A percentile compares a stretch with the other conserved stretches of the same genome.
phyloP scores from a whole-genome alignment of 2,888 invertebrate species.

The Atethmia centrago region DNA sequence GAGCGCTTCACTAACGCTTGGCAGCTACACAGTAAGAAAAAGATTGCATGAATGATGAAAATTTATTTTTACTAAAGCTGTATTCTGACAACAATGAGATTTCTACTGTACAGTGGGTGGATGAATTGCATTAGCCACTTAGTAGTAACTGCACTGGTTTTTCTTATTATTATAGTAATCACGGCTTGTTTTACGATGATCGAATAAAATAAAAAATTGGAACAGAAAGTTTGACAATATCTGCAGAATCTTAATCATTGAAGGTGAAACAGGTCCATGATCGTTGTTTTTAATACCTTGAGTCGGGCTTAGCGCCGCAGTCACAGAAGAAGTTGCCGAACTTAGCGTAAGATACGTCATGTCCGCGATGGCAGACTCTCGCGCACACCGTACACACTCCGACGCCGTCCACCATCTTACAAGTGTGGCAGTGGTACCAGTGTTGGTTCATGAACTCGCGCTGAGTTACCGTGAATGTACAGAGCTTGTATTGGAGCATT shows the following conservation, averaged over 20 bases:
- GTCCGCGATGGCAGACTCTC: slow-evolving; percentile 98
- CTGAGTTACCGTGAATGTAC: slow-evolving; percentile 99
- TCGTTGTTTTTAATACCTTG: slow-evolving; percentile 75
- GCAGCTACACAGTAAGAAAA: slow-evolving; percentile 74
- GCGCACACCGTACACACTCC: slow-evolving; percentile 99
- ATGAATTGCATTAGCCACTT: too few relatives aligned
- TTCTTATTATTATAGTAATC: too few relatives aligned
- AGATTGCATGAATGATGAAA: background rate
- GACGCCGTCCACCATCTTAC: slow-evolving; percentile 99
- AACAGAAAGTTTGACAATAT: too few relatives aligned
- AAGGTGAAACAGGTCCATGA: too few relatives aligned
- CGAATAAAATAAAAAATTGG: too few relatives aligned
- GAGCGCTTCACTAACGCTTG: slow-evolving; percentile 88
- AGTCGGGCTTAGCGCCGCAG: slow-evolving; percentile 98
- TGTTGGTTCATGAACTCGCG: slow-evolving; percentile 99
- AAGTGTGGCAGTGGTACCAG: slow-evolving; percentile 99
- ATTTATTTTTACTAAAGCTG: background rate
- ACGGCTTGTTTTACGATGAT: too few relatives aligned
- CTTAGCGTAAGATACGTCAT: slow-evolving; percentile 99
- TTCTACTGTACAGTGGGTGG: too few relatives aligned
- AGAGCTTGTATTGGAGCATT: slow-evolving; percentile 96
- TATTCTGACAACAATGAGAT: too few relatives aligned
- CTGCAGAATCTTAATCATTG: too few relatives aligned
- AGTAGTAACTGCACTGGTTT: too few relatives aligned
- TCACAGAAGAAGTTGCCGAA: slow-evolving; percentile 99